phyloP scores from a whole-genome alignment of 2,113 vertebrate species.

The Ia io region DNA sequence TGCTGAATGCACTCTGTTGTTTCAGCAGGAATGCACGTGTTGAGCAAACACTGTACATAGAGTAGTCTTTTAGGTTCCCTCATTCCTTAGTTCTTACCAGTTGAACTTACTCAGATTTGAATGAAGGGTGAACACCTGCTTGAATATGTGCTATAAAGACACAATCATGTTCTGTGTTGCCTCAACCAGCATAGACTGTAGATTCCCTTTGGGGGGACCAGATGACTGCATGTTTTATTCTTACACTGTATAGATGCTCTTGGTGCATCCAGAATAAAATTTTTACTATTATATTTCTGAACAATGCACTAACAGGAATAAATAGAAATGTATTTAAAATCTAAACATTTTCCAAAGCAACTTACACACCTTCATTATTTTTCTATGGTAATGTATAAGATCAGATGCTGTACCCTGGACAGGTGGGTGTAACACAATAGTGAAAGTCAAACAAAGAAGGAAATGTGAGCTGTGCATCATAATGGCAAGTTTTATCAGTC shows the following conservation, averaged over 20 bases:
- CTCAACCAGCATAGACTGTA: constrained; percentile 3
- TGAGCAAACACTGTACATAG: constrained; percentile 64
- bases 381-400: constrained; percentile 47
- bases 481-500: neutral
- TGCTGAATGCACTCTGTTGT: neutral
- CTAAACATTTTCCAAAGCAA: constrained; percentile 65
- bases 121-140: constrained; percentile 33
- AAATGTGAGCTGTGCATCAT: constrained; percentile 6
- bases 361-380: constrained; percentile 56
- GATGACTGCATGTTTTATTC: constrained; percentile 66
- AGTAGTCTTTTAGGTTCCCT: constrained; percentile 48
- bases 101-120: constrained; percentile 50
- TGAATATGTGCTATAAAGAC: constrained; percentile 52
- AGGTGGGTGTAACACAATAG: constrained; percentile 46
- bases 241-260: constrained; percentile 62
- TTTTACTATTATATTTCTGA: constrained; percentile 70
- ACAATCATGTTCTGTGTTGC: neutral
- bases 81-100: constrained; percentile 23
- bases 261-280: constrained; percentile 10
- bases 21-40: constrained; percentile 30
- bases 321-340: constrained; percentile 62
- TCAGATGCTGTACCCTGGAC: constrained; percentile 7
- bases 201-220: neutral
- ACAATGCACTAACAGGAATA: constrained; percentile 58
- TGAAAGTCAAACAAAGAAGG: constrained; percentile 40